Conservation (phyloP, 2,113 vertebrate genomes). For the Anoplopoma fimbria region DNA sequence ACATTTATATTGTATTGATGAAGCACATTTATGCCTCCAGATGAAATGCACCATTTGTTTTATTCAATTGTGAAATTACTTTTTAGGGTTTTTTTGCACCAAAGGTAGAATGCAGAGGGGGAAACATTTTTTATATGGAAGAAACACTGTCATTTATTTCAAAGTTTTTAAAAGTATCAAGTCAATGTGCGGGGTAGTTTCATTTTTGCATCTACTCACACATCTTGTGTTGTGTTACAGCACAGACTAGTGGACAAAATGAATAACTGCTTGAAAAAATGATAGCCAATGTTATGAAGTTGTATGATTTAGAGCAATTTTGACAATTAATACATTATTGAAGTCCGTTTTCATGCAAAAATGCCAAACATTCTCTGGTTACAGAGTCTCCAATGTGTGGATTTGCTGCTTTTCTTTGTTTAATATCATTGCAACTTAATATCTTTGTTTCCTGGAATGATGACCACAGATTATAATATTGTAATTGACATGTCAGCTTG, state of each 20-base stretch:
- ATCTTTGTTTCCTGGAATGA: neutral
- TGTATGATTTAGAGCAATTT: neutral
- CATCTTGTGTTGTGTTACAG: conserved; percentile 69
- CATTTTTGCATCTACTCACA: neutral
- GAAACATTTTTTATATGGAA: conserved; percentile 4
- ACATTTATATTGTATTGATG: conserved; percentile 38
- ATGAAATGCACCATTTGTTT: neutral
- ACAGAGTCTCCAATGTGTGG: neutral
- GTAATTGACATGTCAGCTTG: too few relatives aligned
- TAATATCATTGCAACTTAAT: neutral
- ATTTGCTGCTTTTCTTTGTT: neutral
- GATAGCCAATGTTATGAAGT: neutral
- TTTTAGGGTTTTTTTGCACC: neutral
- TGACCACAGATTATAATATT: neutral
- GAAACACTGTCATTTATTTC: neutral
- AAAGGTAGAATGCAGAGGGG: neutral
- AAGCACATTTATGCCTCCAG: conserved; percentile 14
- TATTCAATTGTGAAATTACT: conserved; percentile 17
- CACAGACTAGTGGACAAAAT: conserved; percentile 82
- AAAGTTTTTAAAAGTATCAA: neutral
- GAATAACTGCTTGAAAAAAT: neutral
- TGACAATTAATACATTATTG: neutral
- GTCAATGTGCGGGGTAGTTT: neutral
- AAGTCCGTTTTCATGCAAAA: too few relatives aligned
- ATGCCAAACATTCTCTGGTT: neutral